Evolutionary conservation across 2,797 vertebrate species (phyloP).

Genomic region (Callimico goeldii): DNA sequence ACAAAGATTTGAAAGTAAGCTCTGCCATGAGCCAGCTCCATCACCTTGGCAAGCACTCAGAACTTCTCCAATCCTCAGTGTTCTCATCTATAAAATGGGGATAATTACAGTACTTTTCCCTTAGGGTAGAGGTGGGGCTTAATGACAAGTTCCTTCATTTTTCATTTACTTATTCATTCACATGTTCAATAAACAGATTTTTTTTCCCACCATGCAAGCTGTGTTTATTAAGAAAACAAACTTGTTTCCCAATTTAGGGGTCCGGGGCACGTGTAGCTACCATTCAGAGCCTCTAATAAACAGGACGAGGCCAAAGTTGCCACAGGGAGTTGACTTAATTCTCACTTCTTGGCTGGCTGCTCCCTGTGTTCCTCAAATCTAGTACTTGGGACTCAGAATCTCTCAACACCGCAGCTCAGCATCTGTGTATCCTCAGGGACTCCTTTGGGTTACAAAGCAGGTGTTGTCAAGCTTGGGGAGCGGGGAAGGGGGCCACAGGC

Average conservation of each 20-base stretch:
- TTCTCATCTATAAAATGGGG: not conserved
- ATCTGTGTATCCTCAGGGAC: not conserved
- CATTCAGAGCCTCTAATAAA: not conserved
- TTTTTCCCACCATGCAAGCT: not conserved
- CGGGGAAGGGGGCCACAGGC: no score
- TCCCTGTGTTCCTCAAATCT: not conserved
- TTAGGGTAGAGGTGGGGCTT: not conserved
- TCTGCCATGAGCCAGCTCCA: not conserved
- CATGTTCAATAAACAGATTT: not conserved
- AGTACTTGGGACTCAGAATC: not conserved
- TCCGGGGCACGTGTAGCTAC: rapidly evolving
- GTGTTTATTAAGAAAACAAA: not conserved
- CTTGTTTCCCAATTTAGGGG: not conserved
- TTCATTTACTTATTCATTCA: not conserved
- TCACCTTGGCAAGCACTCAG: not conserved
- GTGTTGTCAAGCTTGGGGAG: not conserved
- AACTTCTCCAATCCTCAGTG: not conserved
- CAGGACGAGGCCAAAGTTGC: not conserved
- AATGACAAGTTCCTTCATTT: not conserved
- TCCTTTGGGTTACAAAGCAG: not conserved
- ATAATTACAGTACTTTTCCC: not conserved
- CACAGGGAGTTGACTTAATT: not conserved
- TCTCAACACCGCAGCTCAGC: not conserved
- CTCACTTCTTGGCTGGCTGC: not conserved
- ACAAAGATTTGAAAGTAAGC: not conserved